These are phyloP conservation scores for Eubasilissa regina DNA, from an alignment of 1,140 invertebrate species.

Conservation along the genomic window DNA sequence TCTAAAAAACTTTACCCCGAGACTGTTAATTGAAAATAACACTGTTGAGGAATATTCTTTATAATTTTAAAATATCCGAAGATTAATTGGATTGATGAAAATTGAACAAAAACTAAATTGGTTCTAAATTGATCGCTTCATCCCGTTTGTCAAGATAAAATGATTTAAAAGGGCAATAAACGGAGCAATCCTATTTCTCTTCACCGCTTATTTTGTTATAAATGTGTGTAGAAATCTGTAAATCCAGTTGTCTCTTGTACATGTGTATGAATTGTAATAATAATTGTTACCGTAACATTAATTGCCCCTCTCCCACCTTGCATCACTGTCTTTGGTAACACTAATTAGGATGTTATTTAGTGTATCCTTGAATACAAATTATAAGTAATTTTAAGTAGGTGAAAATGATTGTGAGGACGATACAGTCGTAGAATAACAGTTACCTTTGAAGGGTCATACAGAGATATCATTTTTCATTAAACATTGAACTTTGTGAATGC, in stretches of 20 bases:
- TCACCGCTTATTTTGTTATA: not conserved
- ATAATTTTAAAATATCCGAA: too few relatives aligned
- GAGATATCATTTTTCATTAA: too few relatives aligned
- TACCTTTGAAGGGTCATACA: too few relatives aligned
- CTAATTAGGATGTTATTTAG: constrained; percentile 38
- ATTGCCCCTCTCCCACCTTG: not conserved
- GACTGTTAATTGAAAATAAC: too few relatives aligned
- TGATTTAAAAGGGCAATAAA: constrained; percentile 9
- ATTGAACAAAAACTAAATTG: not conserved
- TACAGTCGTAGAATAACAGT: not conserved
- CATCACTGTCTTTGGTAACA: constrained; percentile 7
- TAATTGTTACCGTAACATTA: constrained; percentile 17
- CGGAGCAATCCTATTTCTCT: too few relatives aligned
- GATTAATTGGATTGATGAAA: not conserved
- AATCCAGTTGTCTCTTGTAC: not conserved
- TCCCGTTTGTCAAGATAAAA: not conserved
- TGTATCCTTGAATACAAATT: constrained; percentile 14
- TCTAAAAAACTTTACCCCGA: too few relatives aligned
- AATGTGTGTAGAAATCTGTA: not conserved
- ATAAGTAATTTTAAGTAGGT: constrained; percentile 38
- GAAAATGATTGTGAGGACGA: constrained; percentile 21
- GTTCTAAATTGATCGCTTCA: not conserved
- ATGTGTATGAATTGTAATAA: constrained; percentile 1
- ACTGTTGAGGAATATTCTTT: too few relatives aligned
- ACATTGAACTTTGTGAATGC: too few relatives aligned